phyloP scores from a whole-genome alignment of 2,888 invertebrate genomes.

The Heliothis peltigera region DNA sequence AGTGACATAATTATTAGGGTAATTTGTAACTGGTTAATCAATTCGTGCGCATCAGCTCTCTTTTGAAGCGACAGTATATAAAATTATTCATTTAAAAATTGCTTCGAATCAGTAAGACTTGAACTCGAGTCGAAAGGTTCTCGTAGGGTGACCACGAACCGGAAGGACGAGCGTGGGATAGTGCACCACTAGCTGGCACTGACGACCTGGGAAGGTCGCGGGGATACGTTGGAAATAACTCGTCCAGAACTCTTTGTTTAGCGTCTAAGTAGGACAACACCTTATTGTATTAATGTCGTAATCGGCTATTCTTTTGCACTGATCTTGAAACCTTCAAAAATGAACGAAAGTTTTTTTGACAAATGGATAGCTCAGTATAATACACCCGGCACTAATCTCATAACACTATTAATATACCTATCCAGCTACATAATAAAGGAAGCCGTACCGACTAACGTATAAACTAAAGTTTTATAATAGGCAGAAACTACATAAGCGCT shows the following conservation, averaged over 20 bases:
- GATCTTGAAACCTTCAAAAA: not conserved
- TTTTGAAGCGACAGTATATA: conserved; percentile 2
- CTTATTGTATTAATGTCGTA: not conserved
- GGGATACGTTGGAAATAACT: conserved; percentile 27
- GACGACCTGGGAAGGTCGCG: conserved; percentile 51
- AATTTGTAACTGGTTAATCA: not conserved
- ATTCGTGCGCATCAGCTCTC: not conserved
- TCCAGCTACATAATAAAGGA: conserved; percentile 45
- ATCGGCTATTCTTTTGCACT: not conserved
- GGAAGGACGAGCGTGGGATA: conserved; percentile 53
- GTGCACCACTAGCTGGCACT: conserved; percentile 29
- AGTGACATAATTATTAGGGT: not conserved
- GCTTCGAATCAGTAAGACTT: conserved; percentile 8
- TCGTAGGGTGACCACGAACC: conserved; percentile 46
- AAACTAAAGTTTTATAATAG: conserved; percentile 47
- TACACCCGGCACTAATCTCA: conserved; percentile 18
- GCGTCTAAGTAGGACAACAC: not conserved
- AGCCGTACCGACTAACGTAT: conserved; percentile 23
- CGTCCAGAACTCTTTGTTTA: conserved; percentile 24
- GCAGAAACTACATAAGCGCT: conserved; percentile 35
- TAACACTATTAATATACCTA: conserved; percentile 32
- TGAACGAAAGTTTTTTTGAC: not conserved
- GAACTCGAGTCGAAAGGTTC: conserved; percentile 32
- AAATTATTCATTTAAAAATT: conserved; percentile 12
- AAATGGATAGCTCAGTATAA: conserved; percentile 6